Evolutionary conservation across 2,888 invertebrate genomes (phyloP).

Genomic region (Leptura quadrifasciata): DNA sequence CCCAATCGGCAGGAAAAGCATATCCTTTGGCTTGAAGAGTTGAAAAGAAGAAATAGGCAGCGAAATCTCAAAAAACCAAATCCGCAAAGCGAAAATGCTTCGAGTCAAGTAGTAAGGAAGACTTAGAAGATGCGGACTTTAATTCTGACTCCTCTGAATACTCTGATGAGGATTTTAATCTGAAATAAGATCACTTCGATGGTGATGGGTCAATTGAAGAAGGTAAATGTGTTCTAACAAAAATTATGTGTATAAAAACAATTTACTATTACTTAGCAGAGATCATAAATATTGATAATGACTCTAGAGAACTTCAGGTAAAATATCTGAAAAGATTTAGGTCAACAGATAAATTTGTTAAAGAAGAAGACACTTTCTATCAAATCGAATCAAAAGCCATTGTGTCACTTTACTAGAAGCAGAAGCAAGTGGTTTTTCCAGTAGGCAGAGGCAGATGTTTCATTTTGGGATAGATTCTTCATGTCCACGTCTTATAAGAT

Average conservation of each 20-base stretch:
- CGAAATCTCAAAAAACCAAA: not conserved
- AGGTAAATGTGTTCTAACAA: not conserved
- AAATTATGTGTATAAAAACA: not conserved
- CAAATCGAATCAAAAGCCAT: too few relatives aligned
- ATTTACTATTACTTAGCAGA: not conserved
- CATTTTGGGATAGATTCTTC: too few relatives aligned
- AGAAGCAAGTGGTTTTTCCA: too few relatives aligned
- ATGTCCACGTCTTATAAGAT: too few relatives aligned
- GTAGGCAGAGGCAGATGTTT: too few relatives aligned
- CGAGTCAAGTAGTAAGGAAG: not conserved
- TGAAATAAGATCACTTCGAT: not conserved
- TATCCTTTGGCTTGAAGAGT: too few relatives aligned
- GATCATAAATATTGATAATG: not conserved
- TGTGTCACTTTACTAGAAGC: too few relatives aligned
- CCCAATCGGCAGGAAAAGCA: too few relatives aligned
- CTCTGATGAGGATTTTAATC: not conserved
- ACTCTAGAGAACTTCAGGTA: not conserved
- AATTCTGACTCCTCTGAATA: not conserved
- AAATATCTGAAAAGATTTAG: not conserved
- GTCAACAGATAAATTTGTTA: not conserved
- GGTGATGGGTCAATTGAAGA: not conserved
- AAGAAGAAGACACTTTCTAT: too few relatives aligned
- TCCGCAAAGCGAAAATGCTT: conserved; percentile 1
- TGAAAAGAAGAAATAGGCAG: too few relatives aligned
- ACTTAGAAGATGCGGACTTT: not conserved